Conservation (phyloP, 2,797 vertebrate genomes). For the Danio tinwini region DNA sequence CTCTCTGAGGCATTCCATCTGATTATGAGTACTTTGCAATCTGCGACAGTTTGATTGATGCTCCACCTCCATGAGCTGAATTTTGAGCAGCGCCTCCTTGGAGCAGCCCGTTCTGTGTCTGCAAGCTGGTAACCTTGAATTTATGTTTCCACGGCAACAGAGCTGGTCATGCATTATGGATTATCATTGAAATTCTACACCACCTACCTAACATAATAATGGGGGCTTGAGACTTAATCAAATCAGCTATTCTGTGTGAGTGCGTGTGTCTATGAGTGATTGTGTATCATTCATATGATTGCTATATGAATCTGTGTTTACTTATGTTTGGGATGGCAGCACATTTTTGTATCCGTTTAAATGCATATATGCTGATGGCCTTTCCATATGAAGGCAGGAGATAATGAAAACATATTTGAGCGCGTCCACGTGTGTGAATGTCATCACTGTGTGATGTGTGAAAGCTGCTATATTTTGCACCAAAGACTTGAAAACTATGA, state of each 20-base stretch:
- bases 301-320: constrained; percentile 50
- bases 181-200: constrained; percentile 96
- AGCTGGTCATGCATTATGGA: constrained; percentile 95
- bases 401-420: neutral
- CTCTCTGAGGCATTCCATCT: constrained; percentile 83
- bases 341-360: constrained; percentile 12
- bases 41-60: constrained; percentile 89
- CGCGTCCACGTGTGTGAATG: constrained; percentile 2
- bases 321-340: constrained; percentile 22
- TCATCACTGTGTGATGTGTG: neutral
- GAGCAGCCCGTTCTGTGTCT: constrained; percentile 89
- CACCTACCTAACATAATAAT: constrained; percentile 89
- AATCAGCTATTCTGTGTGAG: constrained; percentile 86
- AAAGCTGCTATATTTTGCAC: neutral
- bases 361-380: constrained; percentile 25
- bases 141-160: constrained; percentile 91
- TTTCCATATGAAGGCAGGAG: constrained; percentile 3
- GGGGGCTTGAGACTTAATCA: constrained; percentile 92
- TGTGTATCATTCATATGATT: constrained; percentile 42
- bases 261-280: constrained; percentile 48
- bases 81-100: constrained; percentile 85
- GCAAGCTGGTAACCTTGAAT: constrained; percentile 92
- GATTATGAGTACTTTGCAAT: constrained; percentile 84
- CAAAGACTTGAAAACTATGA: neutral
- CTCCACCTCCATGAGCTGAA: constrained; percentile 86